These are phyloP conservation scores for Sarcophaga caerulescens DNA, from an alignment of 2,888 invertebrate species.

Conservation along the genomic window DNA sequence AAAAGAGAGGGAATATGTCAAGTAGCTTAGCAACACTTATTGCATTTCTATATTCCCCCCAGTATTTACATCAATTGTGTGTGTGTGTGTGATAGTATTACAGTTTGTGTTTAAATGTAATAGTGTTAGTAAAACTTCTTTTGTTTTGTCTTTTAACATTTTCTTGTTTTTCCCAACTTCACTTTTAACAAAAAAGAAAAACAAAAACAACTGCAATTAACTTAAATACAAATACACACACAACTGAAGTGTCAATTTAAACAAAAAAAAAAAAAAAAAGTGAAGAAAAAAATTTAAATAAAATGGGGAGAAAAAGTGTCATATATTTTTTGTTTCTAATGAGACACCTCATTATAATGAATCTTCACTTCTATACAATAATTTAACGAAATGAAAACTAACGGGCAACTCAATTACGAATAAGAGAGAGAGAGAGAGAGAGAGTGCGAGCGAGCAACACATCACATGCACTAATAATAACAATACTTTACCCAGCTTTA, in stretches of 20 bases:
- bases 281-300: not conserved
- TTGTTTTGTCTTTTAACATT: slow-evolving; percentile 6
- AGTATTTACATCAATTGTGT: too few species aligned
- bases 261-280: too few species aligned
- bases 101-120: not conserved
- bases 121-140: slow-evolving; percentile 11
- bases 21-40: slow-evolving; percentile 1
- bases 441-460: not conserved
- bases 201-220: slow-evolving; percentile 15
- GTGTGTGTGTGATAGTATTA: too few species aligned
- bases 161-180: slow-evolving; percentile 7
- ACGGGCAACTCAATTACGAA: slow-evolving; percentile 2
- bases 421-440: not conserved
- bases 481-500: too few species aligned
- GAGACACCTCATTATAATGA: slow-evolving; percentile 57
- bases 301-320: slow-evolving; percentile 42
- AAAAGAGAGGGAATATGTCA: slow-evolving; percentile 13
- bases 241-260: slow-evolving; percentile 56
- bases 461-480: not conserved
- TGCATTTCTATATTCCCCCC: too few species aligned
- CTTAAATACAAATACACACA: slow-evolving; percentile 31
- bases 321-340: slow-evolving; percentile 53
- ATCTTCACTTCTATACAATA: slow-evolving; percentile 29
- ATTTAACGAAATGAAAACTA: slow-evolving; percentile 24
- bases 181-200: slow-evolving; percentile 17